Conservation (phyloP, 2,888 invertebrate genomes). For the Morpho deidamia region DNA sequence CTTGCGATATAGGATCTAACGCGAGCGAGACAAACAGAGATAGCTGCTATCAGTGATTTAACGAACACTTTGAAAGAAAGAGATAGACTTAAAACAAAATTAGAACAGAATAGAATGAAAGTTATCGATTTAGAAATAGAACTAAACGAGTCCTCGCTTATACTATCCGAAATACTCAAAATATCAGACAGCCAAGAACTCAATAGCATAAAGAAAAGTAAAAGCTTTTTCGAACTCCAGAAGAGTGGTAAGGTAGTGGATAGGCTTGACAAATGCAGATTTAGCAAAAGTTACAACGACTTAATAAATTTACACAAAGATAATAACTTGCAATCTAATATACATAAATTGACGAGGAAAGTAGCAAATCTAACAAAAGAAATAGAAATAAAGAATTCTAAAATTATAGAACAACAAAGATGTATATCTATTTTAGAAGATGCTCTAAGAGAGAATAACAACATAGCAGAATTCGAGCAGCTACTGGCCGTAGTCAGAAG, state of each 20-base stretch:
- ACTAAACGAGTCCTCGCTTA: constrained; percentile 72
- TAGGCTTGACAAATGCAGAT: constrained; percentile 74
- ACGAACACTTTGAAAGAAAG: constrained; percentile 51
- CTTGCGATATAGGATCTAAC: constrained; percentile 56
- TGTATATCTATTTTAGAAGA: constrained; percentile 75
- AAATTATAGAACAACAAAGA: constrained; percentile 75
- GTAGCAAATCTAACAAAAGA: constrained; percentile 65
- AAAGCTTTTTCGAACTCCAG: constrained; percentile 69
- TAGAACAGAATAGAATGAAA: constrained; percentile 65
- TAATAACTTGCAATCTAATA: constrained; percentile 39
- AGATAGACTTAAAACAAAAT: constrained; percentile 52
- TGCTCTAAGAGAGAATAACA: constrained; percentile 74
- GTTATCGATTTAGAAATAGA: constrained; percentile 74
- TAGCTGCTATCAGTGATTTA: constrained; percentile 56
- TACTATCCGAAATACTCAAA: constrained; percentile 68
- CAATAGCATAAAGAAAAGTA: constrained; percentile 57
- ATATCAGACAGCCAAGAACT: constrained; percentile 62
- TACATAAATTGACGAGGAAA: constrained; percentile 58
- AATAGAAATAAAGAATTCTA: constrained; percentile 69
- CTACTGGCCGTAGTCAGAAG: constrained; percentile 75
- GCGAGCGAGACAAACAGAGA: constrained; percentile 58
- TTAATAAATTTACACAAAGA: constrained; percentile 41
- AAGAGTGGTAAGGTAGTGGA: constrained; percentile 80
- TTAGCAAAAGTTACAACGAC: constrained; percentile 65
- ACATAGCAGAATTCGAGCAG: constrained; percentile 78